These are phyloP conservation scores for Rugalucina vietnamica DNA, from an alignment of 2,888 invertebrate genomes.

Conservation along the genomic window DNA sequence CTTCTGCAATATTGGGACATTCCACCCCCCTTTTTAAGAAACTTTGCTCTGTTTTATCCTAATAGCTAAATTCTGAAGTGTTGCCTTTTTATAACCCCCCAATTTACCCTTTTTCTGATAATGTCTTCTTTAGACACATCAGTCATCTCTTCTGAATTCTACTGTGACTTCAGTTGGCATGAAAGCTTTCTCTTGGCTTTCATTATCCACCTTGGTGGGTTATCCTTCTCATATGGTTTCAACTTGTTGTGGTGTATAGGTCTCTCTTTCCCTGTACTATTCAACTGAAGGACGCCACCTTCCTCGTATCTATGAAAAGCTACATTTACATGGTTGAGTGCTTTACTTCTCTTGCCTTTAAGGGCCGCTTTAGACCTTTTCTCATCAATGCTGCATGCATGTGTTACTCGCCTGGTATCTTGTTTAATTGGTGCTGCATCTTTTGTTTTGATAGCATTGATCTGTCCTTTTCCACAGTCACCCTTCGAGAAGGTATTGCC, in stretches of 20 bases:
- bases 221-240: conserved; percentile 10
- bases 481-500: too few relatives aligned
- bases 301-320: too few relatives aligned
- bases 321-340: too few relatives aligned
- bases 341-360: too few relatives aligned
- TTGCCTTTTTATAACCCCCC: background rate
- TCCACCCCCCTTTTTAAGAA: background rate
- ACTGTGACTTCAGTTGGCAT: background rate
- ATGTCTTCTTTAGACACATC: background rate
- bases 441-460: too few relatives aligned
- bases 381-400: too few relatives aligned
- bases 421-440: too few relatives aligned
- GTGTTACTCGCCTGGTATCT: too few relatives aligned
- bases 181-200: background rate
- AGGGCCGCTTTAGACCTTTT: too few relatives aligned
- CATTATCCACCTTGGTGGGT: background rate
- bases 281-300: background rate
- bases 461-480: too few relatives aligned
- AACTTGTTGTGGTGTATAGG: conserved; percentile 39
- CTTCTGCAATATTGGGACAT: background rate
- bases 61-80: background rate
- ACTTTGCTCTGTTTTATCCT: background rate
- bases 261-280: background rate
- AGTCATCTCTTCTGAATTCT: background rate
- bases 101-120: background rate